Percentiles rank a stretch among this genome's conserved stretches.
phyloP scores from a whole-genome alignment of 2,888 invertebrate species.

The Ellobium chinense region DNA sequence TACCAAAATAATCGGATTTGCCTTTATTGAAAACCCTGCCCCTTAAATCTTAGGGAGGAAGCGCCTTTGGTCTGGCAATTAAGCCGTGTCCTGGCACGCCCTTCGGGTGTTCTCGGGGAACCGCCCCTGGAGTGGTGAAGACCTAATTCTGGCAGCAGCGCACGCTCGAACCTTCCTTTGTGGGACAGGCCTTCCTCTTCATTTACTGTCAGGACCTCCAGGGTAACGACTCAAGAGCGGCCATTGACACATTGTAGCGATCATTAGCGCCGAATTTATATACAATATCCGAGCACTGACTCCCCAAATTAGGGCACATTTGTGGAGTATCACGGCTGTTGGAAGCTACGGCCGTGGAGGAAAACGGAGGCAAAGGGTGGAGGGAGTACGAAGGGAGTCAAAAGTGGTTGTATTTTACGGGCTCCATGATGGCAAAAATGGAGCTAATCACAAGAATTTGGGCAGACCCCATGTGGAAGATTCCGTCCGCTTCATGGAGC shows the following conservation, averaged over 20 bases:
- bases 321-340: background rate
- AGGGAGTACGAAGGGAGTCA: too few relatives aligned
- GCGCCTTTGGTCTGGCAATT: constrained; percentile 13
- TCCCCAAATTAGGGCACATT: background rate
- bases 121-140: constrained; percentile 6
- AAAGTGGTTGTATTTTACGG: constrained; percentile 15
- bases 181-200: background rate
- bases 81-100: background rate
- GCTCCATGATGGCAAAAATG: background rate
- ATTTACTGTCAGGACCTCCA: background rate
- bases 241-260: constrained; percentile 8
- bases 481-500: background rate
- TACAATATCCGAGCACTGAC: background rate
- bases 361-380: background rate
- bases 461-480: background rate
- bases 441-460: background rate
- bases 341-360: background rate
- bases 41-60: background rate
- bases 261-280: constrained; percentile 18
- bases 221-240: constrained; percentile 2
- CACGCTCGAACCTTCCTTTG: background rate
- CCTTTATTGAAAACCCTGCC: background rate
- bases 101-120: background rate
- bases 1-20: constrained; percentile 4
- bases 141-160: background rate